Conservation (phyloP, 2,888 invertebrate genomes). For the Leptinotarsa tumamoca region DNA sequence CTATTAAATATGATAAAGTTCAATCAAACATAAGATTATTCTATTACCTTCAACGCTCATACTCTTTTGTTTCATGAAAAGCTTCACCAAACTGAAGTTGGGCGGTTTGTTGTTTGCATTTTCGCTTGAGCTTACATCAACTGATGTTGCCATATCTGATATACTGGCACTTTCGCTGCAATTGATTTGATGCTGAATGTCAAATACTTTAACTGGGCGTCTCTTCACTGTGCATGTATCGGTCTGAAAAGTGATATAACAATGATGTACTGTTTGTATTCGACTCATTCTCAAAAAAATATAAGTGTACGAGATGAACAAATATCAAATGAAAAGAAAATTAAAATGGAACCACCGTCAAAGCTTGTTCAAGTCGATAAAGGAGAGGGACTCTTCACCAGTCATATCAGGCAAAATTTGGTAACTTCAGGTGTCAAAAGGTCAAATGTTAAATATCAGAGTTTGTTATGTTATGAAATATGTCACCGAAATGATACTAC, state of each 20-base stretch:
- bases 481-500: too few relatives aligned
- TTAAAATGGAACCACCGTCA: too few relatives aligned
- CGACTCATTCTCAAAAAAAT: neutral
- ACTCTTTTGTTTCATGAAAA: slow-evolving; percentile 92
- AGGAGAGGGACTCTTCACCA: too few relatives aligned
- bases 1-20: too few relatives aligned
- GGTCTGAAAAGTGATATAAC: slow-evolving; percentile 50
- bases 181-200: slow-evolving; percentile 65
- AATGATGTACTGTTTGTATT: neutral
- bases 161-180: slow-evolving; percentile 60
- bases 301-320: neutral
- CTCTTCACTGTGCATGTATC: slow-evolving; percentile 59
- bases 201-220: slow-evolving; percentile 64
- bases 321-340: neutral
- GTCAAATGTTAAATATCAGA: too few relatives aligned
- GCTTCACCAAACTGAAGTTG: slow-evolving; percentile 84
- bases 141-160: slow-evolving; percentile 66
- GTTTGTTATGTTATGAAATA: too few relatives aligned
- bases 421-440: too few relatives aligned
- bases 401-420: too few relatives aligned
- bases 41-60: slow-evolving; percentile 80
- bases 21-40: neutral
- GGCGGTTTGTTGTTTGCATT: slow-evolving; percentile 64
- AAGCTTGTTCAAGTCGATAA: too few relatives aligned
- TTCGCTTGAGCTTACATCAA: slow-evolving; percentile 61